phyloP scores from a whole-genome alignment of 2,888 invertebrate species.

The Platerodrilus igneus region DNA sequence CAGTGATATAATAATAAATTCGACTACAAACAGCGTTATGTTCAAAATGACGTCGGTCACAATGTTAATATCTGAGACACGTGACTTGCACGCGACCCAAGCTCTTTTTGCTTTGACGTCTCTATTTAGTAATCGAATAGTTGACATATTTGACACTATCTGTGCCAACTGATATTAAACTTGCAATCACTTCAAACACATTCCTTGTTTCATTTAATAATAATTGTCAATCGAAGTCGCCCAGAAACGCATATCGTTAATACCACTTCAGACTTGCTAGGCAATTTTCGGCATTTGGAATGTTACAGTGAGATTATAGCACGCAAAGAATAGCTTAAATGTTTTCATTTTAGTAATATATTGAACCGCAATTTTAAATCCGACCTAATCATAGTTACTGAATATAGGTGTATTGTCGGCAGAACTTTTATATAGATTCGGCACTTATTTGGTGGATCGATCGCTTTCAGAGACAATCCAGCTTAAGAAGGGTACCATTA shows the following conservation, averaged over 20 bases:
- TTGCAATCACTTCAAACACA: conserved; percentile 26
- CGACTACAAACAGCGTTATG: conserved; percentile 12
- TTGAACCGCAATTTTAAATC: conserved; percentile 30
- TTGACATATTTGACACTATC: conserved; percentile 41
- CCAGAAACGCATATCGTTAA: too few relatives aligned
- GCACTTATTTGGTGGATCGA: conserved; percentile 26
- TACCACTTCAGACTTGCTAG: not conserved
- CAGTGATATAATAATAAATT: conserved; percentile 29
- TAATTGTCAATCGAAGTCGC: not conserved
- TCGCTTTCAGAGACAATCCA: conserved; percentile 26
- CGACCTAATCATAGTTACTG: conserved; percentile 21
- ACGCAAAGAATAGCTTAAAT: conserved; percentile 13
- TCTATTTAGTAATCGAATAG: conserved; percentile 37
- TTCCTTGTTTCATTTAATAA: conserved; percentile 17
- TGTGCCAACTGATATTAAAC: conserved; percentile 31
- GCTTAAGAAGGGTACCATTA: conserved; percentile 27
- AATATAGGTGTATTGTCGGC: conserved; percentile 22
- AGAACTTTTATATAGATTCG: conserved; percentile 22
- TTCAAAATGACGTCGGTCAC: conserved; percentile 34
- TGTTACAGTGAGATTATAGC: not conserved
- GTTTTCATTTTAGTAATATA: conserved; percentile 26
- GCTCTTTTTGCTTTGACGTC: conserved; percentile 33
- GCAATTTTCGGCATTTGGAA: not conserved
- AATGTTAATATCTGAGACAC: conserved; percentile 43
- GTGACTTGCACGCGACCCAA: conserved; percentile 22